Evolutionary conservation across 2,888 invertebrate species (phyloP), one percentile per base, ranked within the genome.

Genomic region (Chrysodeixis includens): DNA sequence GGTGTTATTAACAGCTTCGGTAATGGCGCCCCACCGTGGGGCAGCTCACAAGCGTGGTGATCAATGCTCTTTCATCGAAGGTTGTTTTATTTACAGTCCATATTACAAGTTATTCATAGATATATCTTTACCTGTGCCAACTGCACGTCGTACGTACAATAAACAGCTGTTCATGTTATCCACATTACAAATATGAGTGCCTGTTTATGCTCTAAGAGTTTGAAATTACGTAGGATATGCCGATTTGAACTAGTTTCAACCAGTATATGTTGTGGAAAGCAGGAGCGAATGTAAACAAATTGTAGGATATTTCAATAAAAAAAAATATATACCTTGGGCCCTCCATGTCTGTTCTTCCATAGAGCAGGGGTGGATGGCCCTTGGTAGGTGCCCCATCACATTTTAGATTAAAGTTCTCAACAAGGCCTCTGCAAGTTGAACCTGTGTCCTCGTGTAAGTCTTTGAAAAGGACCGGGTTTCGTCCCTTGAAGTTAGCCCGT

Each of bases 1-100:
- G 40, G n/a, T 40, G 40, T 40, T 35, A 12, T 35, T n/a, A 40
- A 40, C 40, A 40, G 40, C 40, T 40, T 40, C 40, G 40, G 40
- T 40, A 40, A n/a, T 40, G 40, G 40, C 40, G 7, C n/a, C 40
- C 35, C 40, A 40, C n/a, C n/a, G 40, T 40, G 40, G 40, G n/a
- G n/a, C 26, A 26, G 26, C 40, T 40, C 40, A 40, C 40, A 40
- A 40, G n/a, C 35, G 35, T 40, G n/a, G n/a, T n/a, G 40, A n/a
- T 40, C 40, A n/a, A n/a, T 40, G 40, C n/a, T 40, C n/a, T 14
- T 40, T n/a, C n/a, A 40, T n/a, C n/a, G 4, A 40, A 7, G 40
- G n/a, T 40, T 40, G 40, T 40, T n/a, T 40, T n/a, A 40, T 4
- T n/a, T 5, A 40, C n/a, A n/a, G 26, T 26, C 26, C 26, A 26